Conservation (phyloP, 2,113 vertebrate genomes). For the Eira barbara region DNA sequence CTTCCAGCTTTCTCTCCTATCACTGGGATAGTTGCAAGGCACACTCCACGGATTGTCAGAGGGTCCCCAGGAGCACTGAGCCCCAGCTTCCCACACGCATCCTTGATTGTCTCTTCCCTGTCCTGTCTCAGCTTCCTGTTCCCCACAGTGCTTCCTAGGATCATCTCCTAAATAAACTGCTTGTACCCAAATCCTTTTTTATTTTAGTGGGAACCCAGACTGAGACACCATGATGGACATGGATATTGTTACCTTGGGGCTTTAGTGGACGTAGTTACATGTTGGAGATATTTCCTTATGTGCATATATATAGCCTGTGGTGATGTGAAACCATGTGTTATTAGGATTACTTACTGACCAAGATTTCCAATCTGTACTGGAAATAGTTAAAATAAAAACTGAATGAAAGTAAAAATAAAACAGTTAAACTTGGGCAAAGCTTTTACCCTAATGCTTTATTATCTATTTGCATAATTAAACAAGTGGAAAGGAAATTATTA, state of each 20-base stretch:
- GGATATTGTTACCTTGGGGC: neutral
- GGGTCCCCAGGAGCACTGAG: neutral
- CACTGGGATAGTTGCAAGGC: neutral
- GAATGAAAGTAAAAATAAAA: neutral
- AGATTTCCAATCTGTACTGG: neutral
- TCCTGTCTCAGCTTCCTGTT: neutral
- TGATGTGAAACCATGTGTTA: neutral
- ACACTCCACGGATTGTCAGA: neutral
- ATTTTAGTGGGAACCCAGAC: neutral
- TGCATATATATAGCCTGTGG: neutral
- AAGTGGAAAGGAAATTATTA: constrained; percentile 68
- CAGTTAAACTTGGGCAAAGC: constrained; percentile 21
- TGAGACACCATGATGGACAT: neutral
- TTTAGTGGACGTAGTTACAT: neutral
- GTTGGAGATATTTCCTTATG: neutral
- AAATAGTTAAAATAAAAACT: constrained; percentile 38
- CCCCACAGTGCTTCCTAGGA: neutral
- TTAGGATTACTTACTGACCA: neutral
- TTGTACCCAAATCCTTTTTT: neutral
- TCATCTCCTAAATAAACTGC: neutral
- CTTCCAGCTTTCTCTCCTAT: neutral
- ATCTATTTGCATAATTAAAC: constrained; percentile 57
- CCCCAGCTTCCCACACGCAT: neutral
- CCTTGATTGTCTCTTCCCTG: neutral
- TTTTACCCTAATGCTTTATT: constrained; percentile 12